Percentiles rank a stretch among this genome's conserved stretches.
These are phyloP conservation scores for Anguilla marmorata DNA, from an alignment of 2,797 vertebrate species.

Conservation along the genomic window DNA sequence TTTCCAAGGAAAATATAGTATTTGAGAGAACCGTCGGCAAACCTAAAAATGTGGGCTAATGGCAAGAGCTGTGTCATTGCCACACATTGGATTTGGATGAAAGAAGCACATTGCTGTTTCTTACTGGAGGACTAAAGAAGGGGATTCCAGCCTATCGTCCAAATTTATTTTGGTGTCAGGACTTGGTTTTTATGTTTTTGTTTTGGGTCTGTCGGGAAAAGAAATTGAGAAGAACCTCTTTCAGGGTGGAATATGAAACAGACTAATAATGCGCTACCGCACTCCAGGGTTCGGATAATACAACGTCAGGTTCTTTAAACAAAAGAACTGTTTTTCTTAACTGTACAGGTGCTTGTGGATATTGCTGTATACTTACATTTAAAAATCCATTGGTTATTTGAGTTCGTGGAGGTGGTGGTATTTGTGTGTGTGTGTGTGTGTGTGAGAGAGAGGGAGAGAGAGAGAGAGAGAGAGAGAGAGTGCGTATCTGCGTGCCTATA, in stretches of 20 bases:
- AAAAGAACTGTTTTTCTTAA: background rate
- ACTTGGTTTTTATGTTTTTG: background rate
- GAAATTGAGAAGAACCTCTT: conserved; percentile 21
- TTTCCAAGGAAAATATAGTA: conserved; percentile 7
- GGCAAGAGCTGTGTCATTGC: background rate
- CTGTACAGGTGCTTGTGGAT: background rate
- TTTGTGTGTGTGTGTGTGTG: conserved; percentile 12
- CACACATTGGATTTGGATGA: conserved; percentile 12
- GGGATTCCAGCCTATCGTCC: conserved; percentile 20
- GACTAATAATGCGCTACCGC: background rate
- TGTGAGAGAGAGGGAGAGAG: background rate
- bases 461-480: background rate
- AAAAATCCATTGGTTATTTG: background rate
- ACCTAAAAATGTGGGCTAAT: background rate
- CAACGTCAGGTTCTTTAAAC: background rate
- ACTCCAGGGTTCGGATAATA: conserved; percentile 19
- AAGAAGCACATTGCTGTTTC: background rate
- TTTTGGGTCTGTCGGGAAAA: conserved; percentile 19
- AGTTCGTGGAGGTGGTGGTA: background rate
- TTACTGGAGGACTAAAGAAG: conserved; percentile 9
- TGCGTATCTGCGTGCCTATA: conserved; percentile 11
- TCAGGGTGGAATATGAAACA: conserved; percentile 18
- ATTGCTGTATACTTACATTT: background rate
- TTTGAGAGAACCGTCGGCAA: background rate
- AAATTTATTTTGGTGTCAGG: conserved; percentile 12